Conservation (phyloP, 2,113 vertebrate genomes). For the Cnemophilus loriae region DNA sequence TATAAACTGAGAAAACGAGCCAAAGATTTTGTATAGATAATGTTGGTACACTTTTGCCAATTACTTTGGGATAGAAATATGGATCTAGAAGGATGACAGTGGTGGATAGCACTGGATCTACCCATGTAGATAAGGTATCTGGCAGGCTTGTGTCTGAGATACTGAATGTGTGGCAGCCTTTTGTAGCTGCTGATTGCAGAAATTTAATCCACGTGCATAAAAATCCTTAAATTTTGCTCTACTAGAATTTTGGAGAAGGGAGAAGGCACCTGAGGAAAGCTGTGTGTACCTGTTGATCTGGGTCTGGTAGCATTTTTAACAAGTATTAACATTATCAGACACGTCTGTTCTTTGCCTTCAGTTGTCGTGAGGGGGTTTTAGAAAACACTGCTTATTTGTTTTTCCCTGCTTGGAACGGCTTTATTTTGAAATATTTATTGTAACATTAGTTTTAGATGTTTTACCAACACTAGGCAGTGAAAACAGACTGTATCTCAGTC, state of each 20-base stretch:
- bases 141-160: background rate
- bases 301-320: background rate
- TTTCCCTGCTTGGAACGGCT: background rate
- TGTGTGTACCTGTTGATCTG: background rate
- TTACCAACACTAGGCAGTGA: background rate
- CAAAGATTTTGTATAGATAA: background rate
- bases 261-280: background rate
- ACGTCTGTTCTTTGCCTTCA: background rate
- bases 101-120: background rate
- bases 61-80: background rate
- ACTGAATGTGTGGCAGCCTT: background rate
- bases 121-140: background rate
- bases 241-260: background rate
- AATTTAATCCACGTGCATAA: background rate
- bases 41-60: background rate
- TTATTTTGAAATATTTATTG: background rate
- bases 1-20: background rate
- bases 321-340: background rate
- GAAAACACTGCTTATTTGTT: background rate
- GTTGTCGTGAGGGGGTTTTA: background rate
- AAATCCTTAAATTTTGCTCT: background rate
- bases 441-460: background rate
- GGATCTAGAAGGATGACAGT: background rate
- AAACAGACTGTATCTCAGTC: background rate
- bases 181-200: background rate